Evolutionary conservation across 1,140 invertebrate species (phyloP).

Genomic region (Ylistrum balloti): DNA sequence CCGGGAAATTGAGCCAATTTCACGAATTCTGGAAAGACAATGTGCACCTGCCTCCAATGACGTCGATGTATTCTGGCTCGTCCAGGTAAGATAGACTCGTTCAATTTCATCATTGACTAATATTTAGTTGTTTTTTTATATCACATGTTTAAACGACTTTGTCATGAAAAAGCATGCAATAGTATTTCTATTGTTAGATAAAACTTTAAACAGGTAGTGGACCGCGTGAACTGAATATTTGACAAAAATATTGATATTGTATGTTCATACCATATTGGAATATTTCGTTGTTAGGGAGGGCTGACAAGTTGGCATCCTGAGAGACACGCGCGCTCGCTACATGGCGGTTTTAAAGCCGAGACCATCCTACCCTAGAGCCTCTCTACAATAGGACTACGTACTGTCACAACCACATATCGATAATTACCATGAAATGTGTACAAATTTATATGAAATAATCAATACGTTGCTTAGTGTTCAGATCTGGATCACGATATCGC

Average conservation of each 20-base stretch:
- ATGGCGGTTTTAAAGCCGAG: not conserved
- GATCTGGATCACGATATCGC: constrained; percentile 4
- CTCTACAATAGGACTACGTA: not conserved
- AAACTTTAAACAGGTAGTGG: too few relatives aligned
- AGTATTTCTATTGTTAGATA: too few relatives aligned
- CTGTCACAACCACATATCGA: not conserved
- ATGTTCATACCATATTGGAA: not conserved
- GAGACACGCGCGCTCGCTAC: not conserved
- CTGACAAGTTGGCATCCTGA: not conserved
- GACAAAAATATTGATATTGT: too few relatives aligned
- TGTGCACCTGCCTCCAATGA: constrained; percentile 44
- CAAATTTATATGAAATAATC: not conserved
- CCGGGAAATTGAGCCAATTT: constrained; percentile 72
- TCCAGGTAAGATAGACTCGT: not conserved
- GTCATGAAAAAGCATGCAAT: too few relatives aligned
- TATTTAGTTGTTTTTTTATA: too few relatives aligned
- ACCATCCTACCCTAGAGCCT: not conserved
- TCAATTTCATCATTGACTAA: too few relatives aligned
- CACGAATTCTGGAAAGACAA: constrained; percentile 77
- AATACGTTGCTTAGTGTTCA: constrained; percentile 2
- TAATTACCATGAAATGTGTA: constrained; percentile 13
- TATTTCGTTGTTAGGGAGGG: constrained; percentile 22
- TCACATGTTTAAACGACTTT: too few relatives aligned
- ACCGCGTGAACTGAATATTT: too few relatives aligned
- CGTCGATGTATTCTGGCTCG: not conserved